Evolutionary conservation across 2,113 vertebrate genomes (phyloP), one percentile per base, ranked within the genome.

Genomic region (Anhinga rufa): DNA sequence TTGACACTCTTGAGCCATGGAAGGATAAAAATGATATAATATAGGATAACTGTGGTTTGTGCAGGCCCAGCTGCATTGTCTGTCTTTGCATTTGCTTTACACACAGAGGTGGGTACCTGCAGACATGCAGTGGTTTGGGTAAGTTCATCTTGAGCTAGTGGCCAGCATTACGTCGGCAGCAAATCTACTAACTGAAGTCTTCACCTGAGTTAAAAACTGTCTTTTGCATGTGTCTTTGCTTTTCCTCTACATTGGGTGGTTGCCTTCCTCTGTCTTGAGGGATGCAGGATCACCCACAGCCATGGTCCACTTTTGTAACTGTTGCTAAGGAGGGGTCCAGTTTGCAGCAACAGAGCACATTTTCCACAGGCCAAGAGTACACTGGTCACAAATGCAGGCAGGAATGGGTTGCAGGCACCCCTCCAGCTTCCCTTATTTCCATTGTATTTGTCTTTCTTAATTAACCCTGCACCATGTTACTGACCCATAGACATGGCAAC

Each of bases 391-490:
- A 82, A 49, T 6, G 6, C 42, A 78, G 76, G 26, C 52, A 82
- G 82, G 75, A 92, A 61, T 55, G 42, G 71, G 90, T 70, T 85
- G 79, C 32, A 76, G 85, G 66, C 58, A 55, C 13, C 40, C 20
- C 71, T 90, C 55, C 85, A 83, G 58, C 26, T 90, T 86, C 82
- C 82, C 71, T 86, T 57, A 21, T 82, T 90, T 88, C 93, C 71
- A 88, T 79, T 78, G 31, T 70, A 86, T 95, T 94, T 96, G 79
- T 93, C 95, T 96, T 71, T 86, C 82, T 92, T 92, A 92, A 96
- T 96, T 94, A 96, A 93, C 66, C 49, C 86, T 79, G 90, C 54
- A 51, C 66, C 78, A 62, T 14, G n/a, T 81, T 77, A 86, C 34
- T 90, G 93, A 97, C 96, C 93, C 88, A 95, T 86, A 90, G 76